Evolutionary conservation across 2,888 invertebrate species (phyloP), one percentile per base, ranked within the genome.

Genomic region (Eristalis arbustorum): DNA sequence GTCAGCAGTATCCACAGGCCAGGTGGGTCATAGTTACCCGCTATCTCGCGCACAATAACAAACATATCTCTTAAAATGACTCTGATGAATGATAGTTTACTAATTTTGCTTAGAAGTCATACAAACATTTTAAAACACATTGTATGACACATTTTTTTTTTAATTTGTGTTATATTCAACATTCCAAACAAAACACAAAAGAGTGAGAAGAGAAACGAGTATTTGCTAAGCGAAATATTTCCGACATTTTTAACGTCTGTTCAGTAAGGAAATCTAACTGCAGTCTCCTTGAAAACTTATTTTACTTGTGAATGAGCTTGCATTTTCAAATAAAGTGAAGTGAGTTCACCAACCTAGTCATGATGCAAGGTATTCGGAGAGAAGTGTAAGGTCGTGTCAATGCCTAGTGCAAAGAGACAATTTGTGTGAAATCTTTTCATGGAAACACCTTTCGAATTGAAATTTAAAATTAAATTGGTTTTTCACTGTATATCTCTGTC

Each of bases 391-490:
- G 61, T 64, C 74, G 74, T 64, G 66, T 69, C 31, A 74, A 72
- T 83, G 68, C 64, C 68, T 67, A 57, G 78, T 79, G 79, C 57
- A 79, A 74, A 84, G 69, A 74, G 74, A 74, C 78, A 79, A 84
- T 61, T 83, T 83, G 74, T 78, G 64, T 75, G 71, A 75, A 84
- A 66, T 75, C 75, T 80, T 75, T 83, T 79, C 74, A 69, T 69
- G 40, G 66, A 79, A 79, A 66, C 79, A 72, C 71, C 74, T 67
- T 79, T 81, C 73, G 67, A 72, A 72, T 83, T 83, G 28, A 78
- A 83, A 73, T 73, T 77, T 77, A 56, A 82, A 83, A 84, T 80
- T 76, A 76, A 81, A 84, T 84, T 80, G 80, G 63, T 84, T 80
- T n/a, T 84, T 56, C 64, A 66, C 22, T 66, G 66, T 25, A 66